Base-by-base conservation (phyloP, 2,797 vertebrate species). In the Liasis olivaceus region DNA sequence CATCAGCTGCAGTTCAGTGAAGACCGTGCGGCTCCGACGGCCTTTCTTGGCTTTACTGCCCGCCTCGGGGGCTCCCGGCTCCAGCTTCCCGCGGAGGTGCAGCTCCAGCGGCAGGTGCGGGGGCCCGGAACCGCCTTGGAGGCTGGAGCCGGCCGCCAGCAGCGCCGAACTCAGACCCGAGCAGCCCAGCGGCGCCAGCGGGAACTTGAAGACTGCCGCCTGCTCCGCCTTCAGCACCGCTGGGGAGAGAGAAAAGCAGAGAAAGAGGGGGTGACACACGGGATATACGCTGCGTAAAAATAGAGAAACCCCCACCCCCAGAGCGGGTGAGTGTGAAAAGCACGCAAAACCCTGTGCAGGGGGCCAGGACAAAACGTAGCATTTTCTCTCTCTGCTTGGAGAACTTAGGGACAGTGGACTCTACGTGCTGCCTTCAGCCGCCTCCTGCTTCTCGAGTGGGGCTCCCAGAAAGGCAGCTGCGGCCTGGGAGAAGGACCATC, bases 1-100 rank as follows among this genome's bases (percentile, higher is more conserved):
- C 99, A 99, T 99, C 17, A 99, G 98, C 97, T 99, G 99, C 94
- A 99, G 98, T 96, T 99, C 99, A 1, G 99, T 99, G 97, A 99
- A 99, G 86, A 99, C 99, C 0, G 99, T 99, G 93, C 99, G 98
- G 97, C 99, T 99, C 62, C 99, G 97, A 42, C 99, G 98, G 42
- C 99, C 99, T 92, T 99, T 99, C 98, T 99, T 99, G 92, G 98
- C 98, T 88, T 99, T 99, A 81, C 97, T 92, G 56, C 98, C 97
- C 0, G 97, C 97, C 91, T 99, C 99, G 14, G 93, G 95, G 0
- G 91, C 81, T 0, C 98, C 98, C 2, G 98, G 96, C 0, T 99
- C 99, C 95, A 99, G 96, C 97, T 99, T 99, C 58, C 98, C 98
- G 42, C 98, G 99, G 87, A 99, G 98, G 94, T 99, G 99, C 94